Conservation (phyloP, 2,113 vertebrate genomes). For the Plecotus auritus region DNA sequence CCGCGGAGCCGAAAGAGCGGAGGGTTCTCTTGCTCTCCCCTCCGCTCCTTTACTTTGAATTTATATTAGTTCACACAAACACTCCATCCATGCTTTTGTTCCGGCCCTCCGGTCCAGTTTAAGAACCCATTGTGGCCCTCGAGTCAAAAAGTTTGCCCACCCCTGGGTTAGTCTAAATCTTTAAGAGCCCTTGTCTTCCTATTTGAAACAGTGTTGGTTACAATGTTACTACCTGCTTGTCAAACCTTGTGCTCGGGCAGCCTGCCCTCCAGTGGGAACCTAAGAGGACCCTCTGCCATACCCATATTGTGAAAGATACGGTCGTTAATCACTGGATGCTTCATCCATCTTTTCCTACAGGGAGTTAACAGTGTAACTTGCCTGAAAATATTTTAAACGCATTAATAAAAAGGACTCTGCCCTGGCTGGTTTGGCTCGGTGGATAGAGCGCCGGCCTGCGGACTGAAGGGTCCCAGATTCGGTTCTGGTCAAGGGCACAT, state of each 20-base stretch:
- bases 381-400: neutral
- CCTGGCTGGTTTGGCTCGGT: too few relatives aligned
- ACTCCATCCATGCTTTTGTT: too few relatives aligned
- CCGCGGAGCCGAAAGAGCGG: too few relatives aligned
- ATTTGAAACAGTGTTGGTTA: neutral
- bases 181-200: neutral
- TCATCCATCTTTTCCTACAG: neutral
- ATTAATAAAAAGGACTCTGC: neutral
- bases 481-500: too few relatives aligned
- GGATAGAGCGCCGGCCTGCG: too few relatives aligned
- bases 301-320: neutral
- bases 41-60: too few relatives aligned
- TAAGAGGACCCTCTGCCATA: neutral
- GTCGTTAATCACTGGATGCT: neutral
- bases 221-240: neutral
- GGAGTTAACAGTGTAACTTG: neutral
- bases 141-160: too few relatives aligned
- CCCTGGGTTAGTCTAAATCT: neutral
- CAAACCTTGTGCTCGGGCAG: neutral
- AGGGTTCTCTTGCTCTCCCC: too few relatives aligned
- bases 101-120: too few relatives aligned
- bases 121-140: too few relatives aligned
- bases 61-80: too few relatives aligned
- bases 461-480: too few relatives aligned
- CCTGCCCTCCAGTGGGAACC: neutral